Conservation (phyloP, 2,797 vertebrate genomes). For the Threskiornis aethiopicus region DNA sequence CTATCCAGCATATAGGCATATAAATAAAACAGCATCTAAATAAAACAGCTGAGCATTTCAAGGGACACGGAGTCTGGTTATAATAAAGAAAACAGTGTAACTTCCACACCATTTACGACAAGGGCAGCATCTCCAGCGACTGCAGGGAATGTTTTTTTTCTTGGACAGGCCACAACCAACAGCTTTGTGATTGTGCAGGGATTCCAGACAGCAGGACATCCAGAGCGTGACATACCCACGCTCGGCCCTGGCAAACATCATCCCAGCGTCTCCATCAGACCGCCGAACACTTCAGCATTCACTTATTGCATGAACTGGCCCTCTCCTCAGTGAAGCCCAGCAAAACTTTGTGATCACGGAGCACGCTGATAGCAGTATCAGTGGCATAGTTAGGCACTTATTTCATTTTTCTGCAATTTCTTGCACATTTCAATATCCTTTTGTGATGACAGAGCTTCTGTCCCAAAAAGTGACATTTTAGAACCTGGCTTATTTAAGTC, state of each 20-base stretch:
- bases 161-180: background rate
- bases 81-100: background rate
- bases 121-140: background rate
- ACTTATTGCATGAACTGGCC: background rate
- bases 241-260: background rate
- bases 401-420: background rate
- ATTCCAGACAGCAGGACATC: background rate
- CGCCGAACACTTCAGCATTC: background rate
- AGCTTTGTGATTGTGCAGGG: background rate
- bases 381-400: no score
- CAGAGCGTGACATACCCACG: background rate
- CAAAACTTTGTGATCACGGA: background rate
- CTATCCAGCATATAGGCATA: background rate
- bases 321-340: background rate
- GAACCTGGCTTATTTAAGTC: background rate
- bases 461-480: background rate
- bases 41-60: background rate
- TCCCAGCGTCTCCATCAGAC: no score
- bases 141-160: background rate
- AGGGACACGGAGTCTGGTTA: background rate
- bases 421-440: background rate
- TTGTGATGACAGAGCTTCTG: background rate
- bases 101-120: background rate
- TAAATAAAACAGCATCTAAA: background rate
- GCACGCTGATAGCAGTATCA: background rate